Percentiles rank a stretch among this genome's conserved stretches.
These are phyloP conservation scores for Athalia circularis DNA, from an alignment of 2,888 invertebrate genomes.

Conservation along the genomic window DNA sequence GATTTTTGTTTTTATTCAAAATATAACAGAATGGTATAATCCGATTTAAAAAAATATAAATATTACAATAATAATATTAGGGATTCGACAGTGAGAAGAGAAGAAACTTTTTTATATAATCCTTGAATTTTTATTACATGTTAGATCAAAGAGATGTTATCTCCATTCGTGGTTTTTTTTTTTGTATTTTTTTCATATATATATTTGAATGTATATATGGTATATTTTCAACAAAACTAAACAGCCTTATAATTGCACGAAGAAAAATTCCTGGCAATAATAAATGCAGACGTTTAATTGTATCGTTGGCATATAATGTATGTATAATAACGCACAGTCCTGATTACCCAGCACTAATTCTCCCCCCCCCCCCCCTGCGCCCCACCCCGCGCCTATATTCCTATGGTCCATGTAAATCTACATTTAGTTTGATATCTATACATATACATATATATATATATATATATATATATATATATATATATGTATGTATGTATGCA, in stretches of 20 bases:
- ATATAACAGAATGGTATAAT: too few species aligned
- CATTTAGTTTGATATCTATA: too few species aligned
- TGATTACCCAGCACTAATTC: conserved; percentile 28
- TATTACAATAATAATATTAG: neutral
- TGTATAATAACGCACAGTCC: neutral
- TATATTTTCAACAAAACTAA: conserved; percentile 6
- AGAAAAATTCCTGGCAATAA: conserved; percentile 29
- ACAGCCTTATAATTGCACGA: conserved; percentile 40
- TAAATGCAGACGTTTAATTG: conserved; percentile 37
- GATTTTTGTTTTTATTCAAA: too few species aligned
- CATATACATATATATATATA: too few species aligned
- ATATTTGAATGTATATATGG: too few species aligned
- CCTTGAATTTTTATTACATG: neutral
- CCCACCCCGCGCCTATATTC: conserved; percentile 1
- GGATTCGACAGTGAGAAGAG: too few species aligned
- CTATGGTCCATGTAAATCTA: neutral
- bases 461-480: too few species aligned
- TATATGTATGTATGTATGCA: too few species aligned
- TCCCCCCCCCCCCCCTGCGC: neutral
- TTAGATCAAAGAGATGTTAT: neutral
- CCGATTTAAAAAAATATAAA: too few species aligned
- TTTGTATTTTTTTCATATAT: too few species aligned
- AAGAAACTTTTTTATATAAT: too few species aligned
- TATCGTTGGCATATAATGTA: conserved; percentile 6
- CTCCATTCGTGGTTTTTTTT: too few species aligned